Evolutionary conservation across 2,888 invertebrate genomes (phyloP).

Genomic region (Mycogona germanica): DNA sequence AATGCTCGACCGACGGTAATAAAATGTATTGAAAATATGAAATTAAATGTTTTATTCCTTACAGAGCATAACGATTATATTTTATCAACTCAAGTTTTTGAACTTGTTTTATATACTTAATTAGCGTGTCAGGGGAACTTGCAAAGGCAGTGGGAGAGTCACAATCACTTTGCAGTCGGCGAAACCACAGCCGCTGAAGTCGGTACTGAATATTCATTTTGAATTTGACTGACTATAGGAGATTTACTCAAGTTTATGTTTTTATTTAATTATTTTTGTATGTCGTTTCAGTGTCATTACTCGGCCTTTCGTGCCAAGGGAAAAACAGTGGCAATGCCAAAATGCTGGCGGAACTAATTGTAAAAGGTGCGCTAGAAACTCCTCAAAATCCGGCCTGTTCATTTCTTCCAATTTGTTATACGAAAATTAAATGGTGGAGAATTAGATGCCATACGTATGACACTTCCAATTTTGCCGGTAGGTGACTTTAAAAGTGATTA

Average conservation of each 20-base stretch:
- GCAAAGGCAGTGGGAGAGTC: not conserved
- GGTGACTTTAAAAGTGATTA: not conserved
- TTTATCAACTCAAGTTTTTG: too few relatives aligned
- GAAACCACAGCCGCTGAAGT: slow-evolving; percentile 3
- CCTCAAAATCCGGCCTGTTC: too few relatives aligned
- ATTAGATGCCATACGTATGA: too few relatives aligned
- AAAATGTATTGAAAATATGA: not conserved
- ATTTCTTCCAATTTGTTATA: too few relatives aligned
- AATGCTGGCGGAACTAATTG: not conserved
- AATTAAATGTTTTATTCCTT: not conserved
- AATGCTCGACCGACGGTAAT: not conserved
- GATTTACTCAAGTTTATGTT: too few relatives aligned
- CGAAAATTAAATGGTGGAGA: too few relatives aligned
- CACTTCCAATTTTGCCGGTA: not conserved
- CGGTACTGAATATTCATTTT: not conserved
- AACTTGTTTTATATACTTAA: too few relatives aligned
- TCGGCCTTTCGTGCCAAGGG: not conserved
- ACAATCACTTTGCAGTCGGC: slow-evolving; percentile 6
- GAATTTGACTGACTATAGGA: too few relatives aligned
- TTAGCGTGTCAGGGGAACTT: not conserved
- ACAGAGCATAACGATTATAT: not conserved
- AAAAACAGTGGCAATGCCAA: slow-evolving; percentile 10
- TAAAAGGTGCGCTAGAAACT: too few relatives aligned
- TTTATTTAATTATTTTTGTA: too few relatives aligned
- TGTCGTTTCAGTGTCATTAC: not conserved